Evolutionary conservation across 2,888 invertebrate genomes (phyloP).

Genomic region (Hipparchia semele): DNA sequence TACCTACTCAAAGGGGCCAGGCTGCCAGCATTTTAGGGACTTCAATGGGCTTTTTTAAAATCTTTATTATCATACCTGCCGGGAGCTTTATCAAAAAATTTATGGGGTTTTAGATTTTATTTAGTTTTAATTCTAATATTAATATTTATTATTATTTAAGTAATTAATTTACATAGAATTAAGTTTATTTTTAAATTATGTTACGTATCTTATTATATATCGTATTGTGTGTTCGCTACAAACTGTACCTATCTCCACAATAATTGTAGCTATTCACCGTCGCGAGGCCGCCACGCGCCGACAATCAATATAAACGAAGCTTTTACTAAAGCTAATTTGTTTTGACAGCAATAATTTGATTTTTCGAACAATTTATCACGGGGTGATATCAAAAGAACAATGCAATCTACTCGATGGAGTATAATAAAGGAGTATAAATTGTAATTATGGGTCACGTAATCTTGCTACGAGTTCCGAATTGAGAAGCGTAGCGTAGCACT

Average conservation of each 20-base stretch:
- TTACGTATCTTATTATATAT: too few relatives aligned
- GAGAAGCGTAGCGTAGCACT: too few relatives aligned
- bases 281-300: conserved; percentile 24
- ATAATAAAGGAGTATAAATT: conserved; percentile 2
- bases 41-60: too few relatives aligned
- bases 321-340: conserved; percentile 43
- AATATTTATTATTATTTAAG: too few relatives aligned
- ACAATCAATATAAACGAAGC: conserved; percentile 28
- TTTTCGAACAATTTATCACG: conserved; percentile 27
- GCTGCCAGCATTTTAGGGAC: too few relatives aligned
- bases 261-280: conserved; percentile 4
- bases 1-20: too few relatives aligned
- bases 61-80: too few relatives aligned
- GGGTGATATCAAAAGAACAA: conserved; percentile 33
- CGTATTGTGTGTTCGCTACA: neutral
- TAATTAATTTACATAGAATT: too few relatives aligned
- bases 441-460: conserved; percentile 15
- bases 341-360: conserved; percentile 52
- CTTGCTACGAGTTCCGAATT: neutral
- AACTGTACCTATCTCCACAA: neutral
- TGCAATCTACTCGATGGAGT: conserved; percentile 7
- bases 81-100: too few relatives aligned
- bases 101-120: too few relatives aligned
- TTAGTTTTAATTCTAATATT: too few relatives aligned
- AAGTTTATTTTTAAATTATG: too few relatives aligned